A percentile compares a stretch with the other conserved stretches of the same genome.
Conservation (phyloP, 2,888 invertebrate genomes). For the Rhyacophila evoluta region DNA sequence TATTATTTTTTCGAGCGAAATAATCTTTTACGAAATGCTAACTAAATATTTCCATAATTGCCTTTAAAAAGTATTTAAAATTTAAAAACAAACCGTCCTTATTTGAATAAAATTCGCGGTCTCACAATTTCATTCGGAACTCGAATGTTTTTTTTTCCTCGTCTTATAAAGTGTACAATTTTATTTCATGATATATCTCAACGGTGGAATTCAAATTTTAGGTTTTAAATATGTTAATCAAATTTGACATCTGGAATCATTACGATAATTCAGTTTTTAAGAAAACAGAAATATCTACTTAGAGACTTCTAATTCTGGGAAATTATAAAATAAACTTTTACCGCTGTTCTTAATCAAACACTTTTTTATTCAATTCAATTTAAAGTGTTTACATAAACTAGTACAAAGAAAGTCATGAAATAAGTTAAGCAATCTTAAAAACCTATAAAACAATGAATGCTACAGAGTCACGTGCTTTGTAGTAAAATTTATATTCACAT, state of each 20-base stretch:
- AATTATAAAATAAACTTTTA: too few species aligned
- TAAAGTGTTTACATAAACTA: too few species aligned
- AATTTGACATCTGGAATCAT: background rate
- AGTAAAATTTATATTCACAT: too few species aligned
- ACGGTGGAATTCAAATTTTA: background rate
- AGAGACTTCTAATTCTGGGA: too few species aligned
- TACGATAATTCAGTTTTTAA: background rate
- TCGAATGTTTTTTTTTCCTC: background rate
- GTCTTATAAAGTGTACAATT: background rate
- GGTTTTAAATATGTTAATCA: background rate
- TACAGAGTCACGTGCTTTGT: too few species aligned
- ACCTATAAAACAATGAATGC: too few species aligned
- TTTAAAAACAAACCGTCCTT: conserved; percentile 18
- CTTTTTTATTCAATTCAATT: too few species aligned
- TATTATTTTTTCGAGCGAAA: conserved; percentile 10
- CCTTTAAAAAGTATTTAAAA: conserved; percentile 18
- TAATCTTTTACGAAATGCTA: background rate
- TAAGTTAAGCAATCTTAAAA: too few species aligned
- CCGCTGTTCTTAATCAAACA: too few species aligned
- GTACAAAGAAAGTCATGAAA: too few species aligned
- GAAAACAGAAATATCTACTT: background rate
- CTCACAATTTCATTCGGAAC: background rate
- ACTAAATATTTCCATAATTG: conserved; percentile 22
- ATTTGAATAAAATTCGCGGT: background rate
- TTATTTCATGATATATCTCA: conserved; percentile 8